Percentiles rank a stretch among this genome's conserved stretches.
Conservation (phyloP, 2,888 invertebrate species). For the Luperina testacea region DNA sequence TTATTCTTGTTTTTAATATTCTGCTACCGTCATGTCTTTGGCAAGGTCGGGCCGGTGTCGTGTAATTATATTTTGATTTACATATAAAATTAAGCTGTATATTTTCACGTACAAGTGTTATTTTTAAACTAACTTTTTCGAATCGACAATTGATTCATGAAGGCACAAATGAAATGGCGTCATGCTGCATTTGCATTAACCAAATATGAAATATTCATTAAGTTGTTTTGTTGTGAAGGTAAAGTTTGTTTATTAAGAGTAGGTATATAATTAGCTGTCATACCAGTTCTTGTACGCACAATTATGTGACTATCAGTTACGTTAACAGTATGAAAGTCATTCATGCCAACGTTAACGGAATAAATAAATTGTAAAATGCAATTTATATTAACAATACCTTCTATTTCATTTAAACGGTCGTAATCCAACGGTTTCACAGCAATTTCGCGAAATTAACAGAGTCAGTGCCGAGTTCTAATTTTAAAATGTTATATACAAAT, state of each 20-base stretch:
- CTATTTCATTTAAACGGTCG: slow-evolving; percentile 37
- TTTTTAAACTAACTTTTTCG: slow-evolving; percentile 17
- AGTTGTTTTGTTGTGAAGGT: slow-evolving; percentile 16
- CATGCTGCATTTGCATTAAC: slow-evolving; percentile 46
- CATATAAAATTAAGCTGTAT: slow-evolving; percentile 8
- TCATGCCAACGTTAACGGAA: slow-evolving; percentile 37
- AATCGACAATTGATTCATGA: slow-evolving; percentile 24
- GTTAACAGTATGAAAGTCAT: slow-evolving; percentile 29
- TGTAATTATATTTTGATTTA: slow-evolving; percentile 43
- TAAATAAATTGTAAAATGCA: slow-evolving; percentile 27
- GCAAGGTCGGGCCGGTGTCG: slow-evolving; percentile 74
- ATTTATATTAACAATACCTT: slow-evolving; percentile 42
- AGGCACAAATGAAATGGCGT: slow-evolving; percentile 27
- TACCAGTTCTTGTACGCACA: slow-evolving; percentile 15
- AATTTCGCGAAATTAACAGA: slow-evolving; percentile 50
- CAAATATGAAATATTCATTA: slow-evolving; percentile 43
- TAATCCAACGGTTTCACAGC: slow-evolving; percentile 33
- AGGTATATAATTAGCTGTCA: slow-evolving; percentile 19
- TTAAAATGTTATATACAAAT: slow-evolving; percentile 56
- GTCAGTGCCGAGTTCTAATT: slow-evolving; percentile 42
- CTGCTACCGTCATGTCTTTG: slow-evolving; percentile 43
- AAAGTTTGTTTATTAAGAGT: slow-evolving; percentile 25
- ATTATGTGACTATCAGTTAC: slow-evolving; percentile 29
- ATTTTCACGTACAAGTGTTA: slow-evolving; percentile 1
- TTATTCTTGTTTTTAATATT: slow-evolving; percentile 38